Percentiles rank a stretch among this genome's conserved stretches.
These are phyloP conservation scores for Onthophagus sagittarius DNA, from an alignment of 2,888 invertebrate genomes.

Conservation along the genomic window DNA sequence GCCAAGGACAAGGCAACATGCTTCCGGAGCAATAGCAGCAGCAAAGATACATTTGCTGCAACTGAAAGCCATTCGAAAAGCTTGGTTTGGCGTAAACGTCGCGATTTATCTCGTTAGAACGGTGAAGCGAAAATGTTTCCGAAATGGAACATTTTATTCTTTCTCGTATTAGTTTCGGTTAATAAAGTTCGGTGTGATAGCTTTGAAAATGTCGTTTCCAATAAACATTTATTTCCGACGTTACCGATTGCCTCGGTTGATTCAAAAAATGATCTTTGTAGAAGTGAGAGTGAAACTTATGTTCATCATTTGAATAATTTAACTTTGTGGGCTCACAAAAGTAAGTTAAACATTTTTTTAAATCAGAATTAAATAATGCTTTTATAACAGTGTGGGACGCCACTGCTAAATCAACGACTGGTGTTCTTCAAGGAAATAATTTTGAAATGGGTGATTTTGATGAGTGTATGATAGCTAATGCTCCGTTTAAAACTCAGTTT, in stretches of 20 bases:
- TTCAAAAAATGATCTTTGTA: slow-evolving; percentile 34
- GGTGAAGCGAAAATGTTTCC: not conserved
- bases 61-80: not conserved
- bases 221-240: slow-evolving; percentile 33
- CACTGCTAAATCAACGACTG: slow-evolving; percentile 55
- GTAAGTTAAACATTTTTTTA: slow-evolving; percentile 42
- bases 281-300: slow-evolving; percentile 36
- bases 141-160: not conserved
- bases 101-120: not conserved
- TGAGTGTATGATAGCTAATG: slow-evolving; percentile 50
- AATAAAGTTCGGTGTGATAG: not conserved
- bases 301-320: slow-evolving; percentile 49
- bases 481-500: slow-evolving; percentile 46
- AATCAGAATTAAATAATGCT: not conserved
- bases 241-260: slow-evolving; percentile 34
- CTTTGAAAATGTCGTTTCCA: not conserved
- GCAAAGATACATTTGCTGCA: not conserved
- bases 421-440: slow-evolving; percentile 54
- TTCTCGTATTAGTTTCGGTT: not conserved
- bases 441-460: slow-evolving; percentile 62
- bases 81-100: not conserved
- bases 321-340: slow-evolving; percentile 57
- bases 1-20: not conserved
- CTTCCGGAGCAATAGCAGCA: not conserved
- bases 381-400: slow-evolving; percentile 58